Evolutionary conservation across 2,888 invertebrate species (phyloP).

Genomic region (Amorpha juglandis): DNA sequence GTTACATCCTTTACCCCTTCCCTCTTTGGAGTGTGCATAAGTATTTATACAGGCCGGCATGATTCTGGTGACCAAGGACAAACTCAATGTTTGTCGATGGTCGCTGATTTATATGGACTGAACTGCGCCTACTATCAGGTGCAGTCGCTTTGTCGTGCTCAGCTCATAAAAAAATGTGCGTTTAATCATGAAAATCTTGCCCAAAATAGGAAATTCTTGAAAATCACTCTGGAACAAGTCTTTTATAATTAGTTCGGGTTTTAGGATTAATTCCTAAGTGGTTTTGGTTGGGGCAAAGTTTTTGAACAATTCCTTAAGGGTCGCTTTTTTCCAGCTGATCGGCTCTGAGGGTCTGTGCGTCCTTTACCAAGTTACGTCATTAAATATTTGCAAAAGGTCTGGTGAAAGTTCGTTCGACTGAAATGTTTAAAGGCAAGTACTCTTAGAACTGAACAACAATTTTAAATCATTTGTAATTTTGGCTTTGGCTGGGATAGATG

Average conservation of each 20-base stretch:
- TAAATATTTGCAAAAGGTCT: slow-evolving; percentile 41
- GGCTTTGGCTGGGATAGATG: no score
- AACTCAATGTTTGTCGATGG: no score
- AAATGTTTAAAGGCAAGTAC: slow-evolving; percentile 24
- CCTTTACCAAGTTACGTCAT: slow-evolving; percentile 33
- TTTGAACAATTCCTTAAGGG: slow-evolving; percentile 47
- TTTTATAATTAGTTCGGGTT: slow-evolving; percentile 46
- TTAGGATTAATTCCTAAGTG: slow-evolving; percentile 53
- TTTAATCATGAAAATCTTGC: not conserved
- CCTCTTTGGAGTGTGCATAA: no score
- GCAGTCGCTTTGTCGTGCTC: no score
- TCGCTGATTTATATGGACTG: no score
- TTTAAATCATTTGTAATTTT: not conserved
- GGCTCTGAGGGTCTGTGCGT: slow-evolving; percentile 36
- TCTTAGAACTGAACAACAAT: slow-evolving; percentile 20
- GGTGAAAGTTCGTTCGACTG: slow-evolving; percentile 28
- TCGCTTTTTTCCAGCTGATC: slow-evolving; percentile 54
- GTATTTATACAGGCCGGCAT: no score
- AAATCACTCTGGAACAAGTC: slow-evolving; percentile 32
- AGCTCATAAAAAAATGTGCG: no score
- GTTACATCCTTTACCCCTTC: no score
- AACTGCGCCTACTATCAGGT: no score
- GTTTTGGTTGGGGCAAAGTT: slow-evolving; percentile 49
- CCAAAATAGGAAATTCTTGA: slow-evolving; percentile 13
- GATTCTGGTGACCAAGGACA: no score